Evolutionary conservation across 2,888 invertebrate genomes (phyloP).

Genomic region (Plagiodera versicolora): DNA sequence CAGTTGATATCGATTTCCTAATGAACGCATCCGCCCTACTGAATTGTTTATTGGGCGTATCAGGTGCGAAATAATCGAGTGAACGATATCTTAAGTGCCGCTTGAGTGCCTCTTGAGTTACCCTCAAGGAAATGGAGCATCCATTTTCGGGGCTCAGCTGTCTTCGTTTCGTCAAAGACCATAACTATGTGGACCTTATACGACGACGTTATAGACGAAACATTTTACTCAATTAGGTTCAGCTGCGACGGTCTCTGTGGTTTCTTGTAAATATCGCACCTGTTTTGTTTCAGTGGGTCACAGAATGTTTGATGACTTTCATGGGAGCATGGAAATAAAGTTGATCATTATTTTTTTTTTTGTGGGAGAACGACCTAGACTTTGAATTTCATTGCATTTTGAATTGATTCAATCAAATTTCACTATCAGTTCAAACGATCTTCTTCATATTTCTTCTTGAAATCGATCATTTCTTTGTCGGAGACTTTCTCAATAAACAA

Average conservation of each 20-base stretch:
- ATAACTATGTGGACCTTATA: constrained; percentile 32
- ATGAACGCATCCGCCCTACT: neutral
- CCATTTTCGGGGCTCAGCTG: constrained; percentile 42
- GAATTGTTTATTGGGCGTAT: constrained; percentile 20
- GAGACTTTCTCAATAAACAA: too few species aligned
- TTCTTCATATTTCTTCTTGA: too few species aligned
- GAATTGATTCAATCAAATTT: too few species aligned
- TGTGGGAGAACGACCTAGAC: too few species aligned
- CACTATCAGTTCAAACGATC: too few species aligned
- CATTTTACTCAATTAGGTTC: constrained; percentile 40
- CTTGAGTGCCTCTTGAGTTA: constrained; percentile 21
- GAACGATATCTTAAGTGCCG: constrained; percentile 27
- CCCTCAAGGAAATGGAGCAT: constrained; percentile 18
- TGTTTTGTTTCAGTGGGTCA: constrained; percentile 24
- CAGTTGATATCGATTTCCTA: neutral
- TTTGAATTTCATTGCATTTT: too few species aligned
- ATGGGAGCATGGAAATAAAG: too few species aligned
- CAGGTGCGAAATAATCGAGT: constrained; percentile 22
- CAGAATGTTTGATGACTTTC: too few species aligned
- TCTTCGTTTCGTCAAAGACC: constrained; percentile 43
- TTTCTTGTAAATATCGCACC: constrained; percentile 22
- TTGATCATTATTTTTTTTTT: too few species aligned
- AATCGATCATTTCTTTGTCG: too few species aligned
- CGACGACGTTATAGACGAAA: constrained; percentile 38
- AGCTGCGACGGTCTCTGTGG: constrained; percentile 36